A percentile compares a stretch with the other conserved stretches of the same genome.
Conservation (phyloP, 1,140 invertebrate species). For the Oreohelix idahoensis region DNA sequence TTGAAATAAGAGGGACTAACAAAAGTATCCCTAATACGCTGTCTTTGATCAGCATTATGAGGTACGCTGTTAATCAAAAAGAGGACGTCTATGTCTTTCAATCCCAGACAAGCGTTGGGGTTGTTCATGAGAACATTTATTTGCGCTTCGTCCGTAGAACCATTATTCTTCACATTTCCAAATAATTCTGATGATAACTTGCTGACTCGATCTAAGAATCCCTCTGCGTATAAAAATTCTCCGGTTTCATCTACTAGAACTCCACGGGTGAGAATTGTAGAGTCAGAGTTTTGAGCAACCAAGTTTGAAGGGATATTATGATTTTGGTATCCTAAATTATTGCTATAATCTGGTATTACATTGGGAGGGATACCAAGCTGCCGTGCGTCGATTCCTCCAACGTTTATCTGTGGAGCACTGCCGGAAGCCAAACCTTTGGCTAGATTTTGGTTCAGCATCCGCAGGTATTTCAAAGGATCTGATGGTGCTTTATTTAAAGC, state of each 20-base stretch:
- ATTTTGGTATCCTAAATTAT: background rate
- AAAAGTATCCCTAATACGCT: slow-evolving; percentile 16
- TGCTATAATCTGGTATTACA: background rate
- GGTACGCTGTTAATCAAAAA: slow-evolving; percentile 6
- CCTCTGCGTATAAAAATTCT: background rate
- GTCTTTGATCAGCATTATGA: slow-evolving; percentile 12
- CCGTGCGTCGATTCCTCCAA: background rate
- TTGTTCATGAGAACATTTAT: background rate
- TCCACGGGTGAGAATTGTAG: background rate
- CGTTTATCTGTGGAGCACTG: background rate
- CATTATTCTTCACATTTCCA: background rate
- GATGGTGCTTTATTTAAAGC: background rate
- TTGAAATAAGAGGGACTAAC: background rate
- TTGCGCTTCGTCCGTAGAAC: background rate
- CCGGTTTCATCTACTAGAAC: background rate
- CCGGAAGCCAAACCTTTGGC: background rate
- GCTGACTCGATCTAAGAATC: slow-evolving; percentile 12
- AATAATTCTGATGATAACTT: slow-evolving; percentile 14
- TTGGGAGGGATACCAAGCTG: background rate
- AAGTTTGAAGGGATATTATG: background rate
- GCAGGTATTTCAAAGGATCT: background rate
- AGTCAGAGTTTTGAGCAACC: background rate
- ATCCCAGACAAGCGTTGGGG: background rate
- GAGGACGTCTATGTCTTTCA: slow-evolving; percentile 8
- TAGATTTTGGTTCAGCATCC: background rate